Evolutionary conservation across 1,140 invertebrate species (phyloP), one percentile per base, ranked within the genome.

Genomic region (Anthonomus grandis): DNA sequence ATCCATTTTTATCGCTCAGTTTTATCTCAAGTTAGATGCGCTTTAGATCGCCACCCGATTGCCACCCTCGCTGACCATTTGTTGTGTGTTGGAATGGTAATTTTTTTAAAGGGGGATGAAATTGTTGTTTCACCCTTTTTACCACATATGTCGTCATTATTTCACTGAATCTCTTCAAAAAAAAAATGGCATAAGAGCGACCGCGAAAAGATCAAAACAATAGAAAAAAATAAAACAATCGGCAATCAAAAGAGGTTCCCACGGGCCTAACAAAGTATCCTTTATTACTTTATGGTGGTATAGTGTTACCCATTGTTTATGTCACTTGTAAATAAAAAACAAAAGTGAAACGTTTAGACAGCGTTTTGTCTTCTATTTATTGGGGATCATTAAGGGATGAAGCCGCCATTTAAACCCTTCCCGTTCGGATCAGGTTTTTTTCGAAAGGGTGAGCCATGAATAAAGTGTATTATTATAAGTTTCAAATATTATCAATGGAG

Each of bases 21-120:
- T 62, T 62, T 62, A 62, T 62, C 60, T 62, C 59, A 62, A 62
- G 55, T 62, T n/a, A 55, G 60, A 59, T 55, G 56, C 60, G 51
- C 53, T 62, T 62, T 62, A 62, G 60, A 62, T 62, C 60, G 36
- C 39, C 60, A 47, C 56, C 31, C 45, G 60, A 62, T 62, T 62
- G 57, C 12, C 23, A 19, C 12, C 0, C 12, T 38, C 21, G 12
- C 12, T 6, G 22, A 10, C 38, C 17, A 13, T 10, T 55, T 41
- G 23, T 25, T 25, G n/a, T n/a, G n/a, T n/a, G n/a, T n/a, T n/a
- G n/a, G n/a, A n/a, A n/a, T n/a, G n/a, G n/a, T n/a, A n/a, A n/a
- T n/a, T n/a, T n/a, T n/a, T n/a, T n/a, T n/a, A n/a, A n/a, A n/a
- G n/a, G n/a, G n/a, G n/a, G n/a, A n/a, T n/a, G n/a, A n/a, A n/a